A percentile compares a stretch with the other conserved stretches of the same genome.
phyloP scores from a whole-genome alignment of 1,140 invertebrate species.

The Cydia splendana region DNA sequence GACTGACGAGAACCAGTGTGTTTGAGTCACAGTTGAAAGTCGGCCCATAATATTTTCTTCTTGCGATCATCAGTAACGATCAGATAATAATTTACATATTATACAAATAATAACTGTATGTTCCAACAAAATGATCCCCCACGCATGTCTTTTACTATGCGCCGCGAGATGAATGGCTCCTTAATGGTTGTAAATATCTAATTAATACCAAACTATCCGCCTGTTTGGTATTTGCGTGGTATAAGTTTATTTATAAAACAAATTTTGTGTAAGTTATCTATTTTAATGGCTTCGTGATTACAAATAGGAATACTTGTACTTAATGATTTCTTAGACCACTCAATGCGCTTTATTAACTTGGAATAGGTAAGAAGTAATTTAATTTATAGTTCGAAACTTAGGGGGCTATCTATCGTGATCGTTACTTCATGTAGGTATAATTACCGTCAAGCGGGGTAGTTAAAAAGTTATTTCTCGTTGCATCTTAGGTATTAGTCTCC shows the following conservation, averaged over 20 bases:
- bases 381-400: no score
- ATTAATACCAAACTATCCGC: slow-evolving; percentile 17
- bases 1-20: no score
- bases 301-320: neutral
- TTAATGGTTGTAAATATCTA: slow-evolving; percentile 22
- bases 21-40: neutral
- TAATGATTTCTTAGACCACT: neutral
- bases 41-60: neutral
- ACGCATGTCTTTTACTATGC: neutral
- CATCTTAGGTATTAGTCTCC: neutral
- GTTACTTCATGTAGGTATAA: no score
- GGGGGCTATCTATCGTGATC: no score
- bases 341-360: neutral
- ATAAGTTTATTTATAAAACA: neutral
- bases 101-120: slow-evolving; percentile 25
- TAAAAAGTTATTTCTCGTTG: no score
- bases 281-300: slow-evolving; percentile 25
- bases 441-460: no score
- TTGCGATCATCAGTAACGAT: slow-evolving; percentile 7
- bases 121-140: slow-evolving; percentile 18
- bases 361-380: neutral
- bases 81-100: slow-evolving; percentile 16
- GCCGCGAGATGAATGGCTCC: slow-evolving; percentile 1
- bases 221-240: slow-evolving; percentile 23
- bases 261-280: neutral